Conservation (phyloP, 2,113 vertebrate genomes). For the Pollimyrus isidori region DNA sequence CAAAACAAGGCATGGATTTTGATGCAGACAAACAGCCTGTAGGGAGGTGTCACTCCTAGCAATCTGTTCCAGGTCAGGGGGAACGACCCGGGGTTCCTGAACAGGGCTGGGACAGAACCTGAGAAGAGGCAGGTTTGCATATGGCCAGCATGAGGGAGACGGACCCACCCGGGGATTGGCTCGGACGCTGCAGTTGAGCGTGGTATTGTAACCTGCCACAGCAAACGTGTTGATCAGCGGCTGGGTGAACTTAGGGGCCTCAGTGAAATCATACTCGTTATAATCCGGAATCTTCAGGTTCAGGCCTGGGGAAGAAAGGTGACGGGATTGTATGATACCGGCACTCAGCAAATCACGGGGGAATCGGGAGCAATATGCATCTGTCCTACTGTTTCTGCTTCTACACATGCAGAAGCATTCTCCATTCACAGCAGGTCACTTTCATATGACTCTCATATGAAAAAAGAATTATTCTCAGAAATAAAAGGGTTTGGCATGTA, state of each 20-base stretch:
- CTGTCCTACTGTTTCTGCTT: background rate
- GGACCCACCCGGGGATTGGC: slow-evolving; percentile 86
- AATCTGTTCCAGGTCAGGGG: background rate
- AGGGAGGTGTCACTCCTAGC: background rate
- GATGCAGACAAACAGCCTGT: background rate
- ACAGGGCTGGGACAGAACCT: background rate
- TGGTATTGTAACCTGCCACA: slow-evolving; percentile 84
- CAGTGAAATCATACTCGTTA: slow-evolving; percentile 78
- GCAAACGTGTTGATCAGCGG: slow-evolving; percentile 84
- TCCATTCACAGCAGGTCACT: background rate
- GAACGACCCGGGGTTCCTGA: background rate
- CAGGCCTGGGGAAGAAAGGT: slow-evolving; percentile 59
- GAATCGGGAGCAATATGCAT: slow-evolving; percentile 19
- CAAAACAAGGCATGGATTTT: background rate
- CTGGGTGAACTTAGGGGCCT: slow-evolving; percentile 84
- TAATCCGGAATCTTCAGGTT: slow-evolving; percentile 81
- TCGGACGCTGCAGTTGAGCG: slow-evolving; percentile 90
- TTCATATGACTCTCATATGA: background rate
- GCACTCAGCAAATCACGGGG: slow-evolving; percentile 54
- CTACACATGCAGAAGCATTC: background rate
- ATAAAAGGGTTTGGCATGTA: background rate
- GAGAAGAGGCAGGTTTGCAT: background rate
- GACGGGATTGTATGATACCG: slow-evolving; percentile 56
- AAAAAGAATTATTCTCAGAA: background rate
- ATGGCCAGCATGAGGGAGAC: no score